Percentiles rank a stretch among this genome's conserved stretches.
phyloP scores from a whole-genome alignment of 2,797 vertebrate genomes.

The Podarcis lilfordi region DNA sequence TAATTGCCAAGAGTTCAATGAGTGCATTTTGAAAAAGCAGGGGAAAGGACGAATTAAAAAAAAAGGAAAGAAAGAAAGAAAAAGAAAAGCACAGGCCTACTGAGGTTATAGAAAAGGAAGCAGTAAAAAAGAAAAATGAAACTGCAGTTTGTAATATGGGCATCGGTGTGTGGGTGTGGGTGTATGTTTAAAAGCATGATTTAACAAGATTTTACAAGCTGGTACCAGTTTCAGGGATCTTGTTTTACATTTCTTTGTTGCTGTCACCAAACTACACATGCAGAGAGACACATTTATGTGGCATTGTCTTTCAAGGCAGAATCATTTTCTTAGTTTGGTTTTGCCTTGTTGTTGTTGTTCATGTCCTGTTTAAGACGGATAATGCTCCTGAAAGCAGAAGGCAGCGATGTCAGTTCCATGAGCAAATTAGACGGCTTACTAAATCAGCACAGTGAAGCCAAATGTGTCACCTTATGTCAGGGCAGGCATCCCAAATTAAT shows the following conservation, averaged over 20 bases:
- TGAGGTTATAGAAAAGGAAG: conserved; percentile 77
- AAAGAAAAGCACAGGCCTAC: conserved; percentile 70
- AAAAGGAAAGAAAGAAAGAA: conserved; percentile 31
- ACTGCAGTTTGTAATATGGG: conserved; percentile 78
- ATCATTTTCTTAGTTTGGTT: conserved; percentile 62
- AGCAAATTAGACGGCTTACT: conserved; percentile 47
- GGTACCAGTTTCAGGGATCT: conserved; percentile 76
- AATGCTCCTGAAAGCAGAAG: conserved; percentile 69
- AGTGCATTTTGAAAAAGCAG: conserved; percentile 83
- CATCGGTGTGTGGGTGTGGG: conserved; percentile 64
- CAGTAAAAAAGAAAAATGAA: conserved; percentile 71
- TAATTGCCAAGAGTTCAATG: conserved; percentile 97
- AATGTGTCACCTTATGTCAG: conserved; percentile 47
- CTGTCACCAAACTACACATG: conserved; percentile 77
- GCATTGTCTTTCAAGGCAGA: conserved; percentile 76
- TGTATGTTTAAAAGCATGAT: conserved; percentile 68
- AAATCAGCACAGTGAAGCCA: conserved; percentile 38
- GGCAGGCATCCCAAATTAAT: conserved; percentile 57
- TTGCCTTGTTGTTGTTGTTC: conserved; percentile 42
- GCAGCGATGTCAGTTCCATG: conserved; percentile 53
- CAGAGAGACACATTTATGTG: conserved; percentile 78
- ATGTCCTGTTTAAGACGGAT: conserved; percentile 64
- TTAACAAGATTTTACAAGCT: conserved; percentile 85
- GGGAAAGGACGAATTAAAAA: conserved; percentile 63
- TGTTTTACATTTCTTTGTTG: conserved; percentile 85